Conservation (phyloP, 2,113 vertebrate genomes). For the Acanthisitta chloris region DNA sequence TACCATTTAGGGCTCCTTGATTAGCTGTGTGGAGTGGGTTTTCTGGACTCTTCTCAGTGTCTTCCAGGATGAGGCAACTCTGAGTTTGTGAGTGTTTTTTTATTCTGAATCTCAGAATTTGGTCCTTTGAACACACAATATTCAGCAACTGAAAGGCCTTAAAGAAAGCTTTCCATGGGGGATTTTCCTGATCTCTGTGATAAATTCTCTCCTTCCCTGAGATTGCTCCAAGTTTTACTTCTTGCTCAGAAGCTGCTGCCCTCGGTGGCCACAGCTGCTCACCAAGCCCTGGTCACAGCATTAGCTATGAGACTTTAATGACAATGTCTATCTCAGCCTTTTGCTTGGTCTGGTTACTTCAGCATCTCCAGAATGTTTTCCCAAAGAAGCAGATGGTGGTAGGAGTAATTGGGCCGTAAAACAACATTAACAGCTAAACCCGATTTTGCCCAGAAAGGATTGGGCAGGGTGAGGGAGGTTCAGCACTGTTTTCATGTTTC, state of each 20-base stretch:
- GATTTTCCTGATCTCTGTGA: background rate
- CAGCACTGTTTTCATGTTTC: constrained; percentile 28
- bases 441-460: constrained; percentile 47
- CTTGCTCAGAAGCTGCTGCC: background rate
- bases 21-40: background rate
- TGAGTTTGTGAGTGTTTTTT: background rate
- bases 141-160: background rate
- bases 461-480: constrained; percentile 8
- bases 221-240: background rate
- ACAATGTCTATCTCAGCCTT: constrained; percentile 29
- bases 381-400: constrained; percentile 64
- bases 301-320: constrained; percentile 16
- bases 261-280: background rate
- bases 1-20: background rate
- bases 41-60: background rate
- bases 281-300: background rate
- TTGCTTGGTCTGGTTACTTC: constrained; percentile 58
- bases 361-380: constrained; percentile 68
- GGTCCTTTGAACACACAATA: background rate
- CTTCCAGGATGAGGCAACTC: background rate
- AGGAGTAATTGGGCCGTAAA: constrained; percentile 60
- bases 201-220: background rate
- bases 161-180: background rate
- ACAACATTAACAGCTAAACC: constrained; percentile 36
- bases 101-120: background rate